Percentiles rank a stretch among this genome's conserved stretches.
phyloP scores from a whole-genome alignment of 2,888 invertebrate genomes.

The Hesperia comma region DNA sequence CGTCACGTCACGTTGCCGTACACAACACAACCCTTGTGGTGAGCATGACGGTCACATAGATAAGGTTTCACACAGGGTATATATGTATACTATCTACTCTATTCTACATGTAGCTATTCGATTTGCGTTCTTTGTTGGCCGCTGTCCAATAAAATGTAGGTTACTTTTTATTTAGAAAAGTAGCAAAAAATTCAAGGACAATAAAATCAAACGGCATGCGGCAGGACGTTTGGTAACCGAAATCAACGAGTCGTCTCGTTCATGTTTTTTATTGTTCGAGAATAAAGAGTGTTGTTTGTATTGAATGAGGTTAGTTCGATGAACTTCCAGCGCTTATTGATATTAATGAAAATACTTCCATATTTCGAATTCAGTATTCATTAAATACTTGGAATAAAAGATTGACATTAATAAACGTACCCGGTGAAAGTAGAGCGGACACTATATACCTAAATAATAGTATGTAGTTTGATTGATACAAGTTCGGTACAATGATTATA shows the following conservation, averaged over 20 bases:
- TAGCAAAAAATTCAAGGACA: conserved; percentile 39
- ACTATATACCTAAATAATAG: too few species aligned
- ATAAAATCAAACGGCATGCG: conserved; percentile 5
- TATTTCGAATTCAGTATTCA: too few species aligned
- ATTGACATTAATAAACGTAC: too few species aligned
- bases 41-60: conserved; percentile 17
- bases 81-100: conserved; percentile 5
- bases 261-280: background rate
- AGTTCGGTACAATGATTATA: too few species aligned
- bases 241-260: background rate
- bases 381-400: too few species aligned
- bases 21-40: conserved; percentile 29
- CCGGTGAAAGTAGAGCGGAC: too few species aligned
- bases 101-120: conserved; percentile 16
- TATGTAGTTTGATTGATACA: too few species aligned
- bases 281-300: background rate
- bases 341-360: too few species aligned
- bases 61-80: conserved; percentile 31
- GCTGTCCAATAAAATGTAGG: conserved; percentile 38
- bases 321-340: background rate
- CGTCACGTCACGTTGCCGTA: conserved; percentile 23
- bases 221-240: background rate
- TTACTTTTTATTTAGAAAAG: conserved; percentile 41
- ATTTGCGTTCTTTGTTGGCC: conserved; percentile 37
- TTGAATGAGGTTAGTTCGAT: background rate